Evolutionary conservation across 1,140 invertebrate genomes (phyloP).

Genomic region (Notospermus geniculatus): DNA sequence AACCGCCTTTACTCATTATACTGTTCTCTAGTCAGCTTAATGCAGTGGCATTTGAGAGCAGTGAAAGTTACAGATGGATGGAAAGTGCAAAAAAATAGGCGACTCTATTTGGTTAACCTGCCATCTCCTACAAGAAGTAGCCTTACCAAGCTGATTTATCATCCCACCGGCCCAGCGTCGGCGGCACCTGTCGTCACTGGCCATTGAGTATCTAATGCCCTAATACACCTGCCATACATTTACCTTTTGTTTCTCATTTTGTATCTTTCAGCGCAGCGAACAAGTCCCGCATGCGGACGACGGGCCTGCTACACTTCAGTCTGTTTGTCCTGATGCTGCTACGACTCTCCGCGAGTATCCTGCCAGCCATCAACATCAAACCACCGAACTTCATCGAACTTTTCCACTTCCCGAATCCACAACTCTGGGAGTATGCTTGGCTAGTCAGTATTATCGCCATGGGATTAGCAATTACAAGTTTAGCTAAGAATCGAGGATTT

Average conservation of each 20-base stretch:
- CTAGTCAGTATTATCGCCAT: conserved; percentile 79
- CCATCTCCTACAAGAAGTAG: too few species aligned
- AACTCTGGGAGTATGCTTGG: conserved; percentile 95
- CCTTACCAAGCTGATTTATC: too few species aligned
- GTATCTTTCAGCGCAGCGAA: conserved; percentile 80
- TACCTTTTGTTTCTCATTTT: conserved; percentile 33
- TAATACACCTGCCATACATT: too few species aligned
- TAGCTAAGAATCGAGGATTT: conserved; percentile 77
- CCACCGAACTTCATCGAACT: conserved; percentile 69
- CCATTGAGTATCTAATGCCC: too few species aligned
- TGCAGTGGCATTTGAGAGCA: too few species aligned
- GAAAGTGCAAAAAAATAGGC: too few species aligned
- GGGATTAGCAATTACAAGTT: conserved; percentile 80
- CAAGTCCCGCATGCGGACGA: conserved; percentile 87
- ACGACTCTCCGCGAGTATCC: conserved; percentile 85
- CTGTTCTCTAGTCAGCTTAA: too few species aligned
- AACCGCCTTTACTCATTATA: too few species aligned
- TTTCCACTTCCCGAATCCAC: conserved; percentile 83
- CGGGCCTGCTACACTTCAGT: conserved; percentile 88
- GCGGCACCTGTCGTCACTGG: too few species aligned
- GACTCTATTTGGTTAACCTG: too few species aligned
- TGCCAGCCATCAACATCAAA: conserved; percentile 91
- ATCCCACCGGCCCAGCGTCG: too few species aligned
- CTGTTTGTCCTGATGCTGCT: conserved; percentile 86
- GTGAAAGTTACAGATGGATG: too few species aligned